Conservation (phyloP, 2,113 vertebrate species). For the Nesoenas mayeri region DNA sequence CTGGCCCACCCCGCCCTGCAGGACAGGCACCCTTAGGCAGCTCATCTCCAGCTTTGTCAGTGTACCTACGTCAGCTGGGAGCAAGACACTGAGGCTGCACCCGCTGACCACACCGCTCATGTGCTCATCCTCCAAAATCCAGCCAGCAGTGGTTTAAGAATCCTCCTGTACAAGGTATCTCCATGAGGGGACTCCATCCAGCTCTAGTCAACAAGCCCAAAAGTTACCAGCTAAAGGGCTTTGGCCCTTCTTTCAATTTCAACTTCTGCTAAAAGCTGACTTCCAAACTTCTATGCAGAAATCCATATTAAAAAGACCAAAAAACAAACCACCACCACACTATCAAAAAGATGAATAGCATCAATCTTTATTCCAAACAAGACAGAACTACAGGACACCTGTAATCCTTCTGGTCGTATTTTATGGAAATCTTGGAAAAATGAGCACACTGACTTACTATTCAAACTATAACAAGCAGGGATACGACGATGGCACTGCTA, state of each 20-base stretch:
- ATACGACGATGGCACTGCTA: not conserved
- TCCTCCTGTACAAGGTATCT: not conserved
- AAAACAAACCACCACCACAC: not conserved
- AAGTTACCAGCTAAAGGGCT: not conserved
- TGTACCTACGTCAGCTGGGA: accelerated
- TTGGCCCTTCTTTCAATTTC: not conserved
- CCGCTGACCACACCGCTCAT: accelerated
- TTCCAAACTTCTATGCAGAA: not conserved
- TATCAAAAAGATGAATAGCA: not conserved
- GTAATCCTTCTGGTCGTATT: not conserved
- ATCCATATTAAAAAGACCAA: not conserved
- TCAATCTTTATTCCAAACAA: constrained; percentile 51
- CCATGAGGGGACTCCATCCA: not conserved
- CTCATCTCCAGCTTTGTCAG: not conserved
- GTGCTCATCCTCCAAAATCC: not conserved
- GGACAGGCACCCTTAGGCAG: not conserved
- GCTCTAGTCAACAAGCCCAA: not conserved
- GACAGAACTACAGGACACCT: not conserved
- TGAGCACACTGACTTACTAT: not conserved
- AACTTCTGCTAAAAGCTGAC: not conserved
- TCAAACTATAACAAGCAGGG: not conserved
- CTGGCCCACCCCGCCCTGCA: not conserved
- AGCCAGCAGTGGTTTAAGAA: not conserved
- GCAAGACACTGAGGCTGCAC: accelerated
- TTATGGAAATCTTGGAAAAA: constrained; percentile 9